Evolutionary conservation across 2,113 vertebrate genomes (phyloP).

Genomic region (Spilogale gracilis): DNA sequence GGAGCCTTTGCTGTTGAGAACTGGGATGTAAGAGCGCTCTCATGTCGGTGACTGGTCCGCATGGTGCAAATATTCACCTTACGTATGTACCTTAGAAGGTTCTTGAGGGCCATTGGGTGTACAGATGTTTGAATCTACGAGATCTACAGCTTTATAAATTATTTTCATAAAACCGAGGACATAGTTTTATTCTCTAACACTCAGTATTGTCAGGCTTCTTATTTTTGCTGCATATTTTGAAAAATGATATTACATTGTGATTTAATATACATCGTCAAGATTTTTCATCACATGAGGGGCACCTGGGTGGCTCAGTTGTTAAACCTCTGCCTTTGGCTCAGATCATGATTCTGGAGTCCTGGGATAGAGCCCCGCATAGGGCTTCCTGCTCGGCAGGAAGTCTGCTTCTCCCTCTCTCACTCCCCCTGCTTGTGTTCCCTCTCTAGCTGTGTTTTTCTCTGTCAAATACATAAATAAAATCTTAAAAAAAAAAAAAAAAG

Average conservation of each 20-base stretch:
- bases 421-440: too few species aligned
- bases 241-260: background rate
- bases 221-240: slow-evolving; percentile 14
- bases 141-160: background rate
- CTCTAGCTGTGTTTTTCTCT: too few species aligned
- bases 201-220: background rate
- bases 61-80: background rate
- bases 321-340: too few species aligned
- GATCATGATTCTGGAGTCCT: too few species aligned
- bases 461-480: too few species aligned
- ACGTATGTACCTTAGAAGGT: background rate
- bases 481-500: too few species aligned
- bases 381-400: too few species aligned
- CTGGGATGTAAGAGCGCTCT: background rate
- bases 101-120: background rate
- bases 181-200: background rate
- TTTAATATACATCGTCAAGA: background rate
- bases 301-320: too few species aligned
- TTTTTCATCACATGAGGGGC: background rate
- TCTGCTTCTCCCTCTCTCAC: too few species aligned
- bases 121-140: background rate
- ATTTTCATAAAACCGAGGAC: background rate
- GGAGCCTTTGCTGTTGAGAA: background rate
- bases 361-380: too few species aligned
- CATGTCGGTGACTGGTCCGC: background rate